Conservation (phyloP, 2,888 invertebrate genomes). For the Acanthosoma haemorrhoidale region DNA sequence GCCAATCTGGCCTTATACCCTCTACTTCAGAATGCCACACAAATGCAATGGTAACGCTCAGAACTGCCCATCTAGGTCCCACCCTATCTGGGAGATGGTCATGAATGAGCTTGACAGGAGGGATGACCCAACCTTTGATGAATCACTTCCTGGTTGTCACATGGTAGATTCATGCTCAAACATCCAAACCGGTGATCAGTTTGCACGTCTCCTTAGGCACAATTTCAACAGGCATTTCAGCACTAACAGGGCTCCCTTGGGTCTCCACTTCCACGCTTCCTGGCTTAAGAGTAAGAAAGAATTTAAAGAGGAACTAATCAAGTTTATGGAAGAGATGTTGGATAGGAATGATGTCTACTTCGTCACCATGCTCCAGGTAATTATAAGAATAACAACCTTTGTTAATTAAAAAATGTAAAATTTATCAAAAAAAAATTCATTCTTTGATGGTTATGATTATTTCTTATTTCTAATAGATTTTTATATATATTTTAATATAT, state of each 20-base stretch:
- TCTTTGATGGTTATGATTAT: too few relatives aligned
- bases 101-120: conserved; percentile 91
- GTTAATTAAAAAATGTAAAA: too few relatives aligned
- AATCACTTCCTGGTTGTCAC: conserved; percentile 74
- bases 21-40: conserved; percentile 94
- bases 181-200: conserved; percentile 85
- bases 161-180: conserved; percentile 93
- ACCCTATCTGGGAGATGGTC: conserved; percentile 94
- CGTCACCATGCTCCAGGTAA: conserved; percentile 72
- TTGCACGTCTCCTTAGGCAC: conserved; percentile 80
- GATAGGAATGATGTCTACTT: conserved; percentile 87
- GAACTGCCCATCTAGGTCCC: conserved; percentile 80
- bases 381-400: background rate
- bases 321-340: conserved; percentile 90
- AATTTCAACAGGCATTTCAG: conserved; percentile 92
- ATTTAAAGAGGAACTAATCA: conserved; percentile 82
- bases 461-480: too few relatives aligned
- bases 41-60: conserved; percentile 91
- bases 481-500: too few relatives aligned
- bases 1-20: conserved; percentile 94
- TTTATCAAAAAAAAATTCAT: too few relatives aligned
- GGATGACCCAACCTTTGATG: conserved; percentile 89
- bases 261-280: conserved; percentile 89
- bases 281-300: conserved; percentile 93
- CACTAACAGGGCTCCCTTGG: conserved; percentile 87